These are phyloP conservation scores for Tetraodon nigroviridis DNA, from an alignment of 2,113 vertebrate species.

Conservation along the genomic window DNA sequence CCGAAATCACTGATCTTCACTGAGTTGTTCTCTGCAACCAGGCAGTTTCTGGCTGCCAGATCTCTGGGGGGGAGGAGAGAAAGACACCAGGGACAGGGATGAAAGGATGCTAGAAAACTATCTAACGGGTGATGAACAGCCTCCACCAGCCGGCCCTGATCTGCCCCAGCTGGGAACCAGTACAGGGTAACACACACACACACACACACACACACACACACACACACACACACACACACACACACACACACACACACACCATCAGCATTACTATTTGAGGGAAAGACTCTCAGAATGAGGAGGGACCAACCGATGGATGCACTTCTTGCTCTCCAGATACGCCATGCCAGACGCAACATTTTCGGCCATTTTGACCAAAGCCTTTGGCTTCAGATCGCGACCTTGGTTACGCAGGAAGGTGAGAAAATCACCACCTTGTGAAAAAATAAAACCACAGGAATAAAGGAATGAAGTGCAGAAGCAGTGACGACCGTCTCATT, in stretches of 20 bases:
- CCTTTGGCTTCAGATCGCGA: constrained; percentile 72
- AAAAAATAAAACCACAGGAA: constrained; percentile 2
- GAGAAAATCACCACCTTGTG: constrained; percentile 90
- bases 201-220: too few species aligned
- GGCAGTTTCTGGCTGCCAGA: constrained; percentile 93
- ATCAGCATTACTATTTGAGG: background rate
- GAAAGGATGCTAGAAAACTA: background rate
- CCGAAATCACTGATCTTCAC: constrained; percentile 99
- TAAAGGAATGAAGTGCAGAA: background rate
- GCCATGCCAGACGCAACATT: constrained; percentile 89
- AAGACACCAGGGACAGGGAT: background rate
- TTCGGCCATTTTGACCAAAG: constrained; percentile 85
- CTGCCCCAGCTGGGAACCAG: constrained; percentile 24
- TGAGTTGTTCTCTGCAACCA: constrained; percentile 83
- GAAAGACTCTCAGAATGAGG: background rate
- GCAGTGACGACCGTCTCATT: background rate
- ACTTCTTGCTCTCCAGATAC: constrained; percentile 91
- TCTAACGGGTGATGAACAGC: constrained; percentile 31
- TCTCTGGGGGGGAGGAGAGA: constrained; percentile 72
- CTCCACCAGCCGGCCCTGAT: constrained; percentile 31
- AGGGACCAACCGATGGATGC: constrained; percentile 87
- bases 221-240: too few species aligned
- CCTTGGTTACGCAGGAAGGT: constrained; percentile 84
- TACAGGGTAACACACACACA: background rate
- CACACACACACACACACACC: too few species aligned